Percentiles rank a stretch among this genome's conserved stretches.
These are phyloP conservation scores for honey bee (Apis mellifera) DNA, from an alignment of 1,140 invertebrate species.

Conservation along the genomic window Amel_HAv3.1 CM009935.2:7570001-7570500, in stretches of 20 bases:
- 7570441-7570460: conserved; percentile 4
- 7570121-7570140: not conserved
- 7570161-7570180: conserved; percentile 10
- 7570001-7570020: conserved; percentile 32
- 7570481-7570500: not conserved
- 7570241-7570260: no score
- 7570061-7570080: conserved; percentile 26
- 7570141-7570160: not conserved
- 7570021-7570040: conserved; percentile 34
- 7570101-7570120: conserved; percentile 28
- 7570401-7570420: not conserved
- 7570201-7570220: not conserved
- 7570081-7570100: conserved; percentile 48
- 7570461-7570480: not conserved
- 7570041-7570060: conserved; percentile 44
- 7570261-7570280: no score
- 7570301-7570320: no score
- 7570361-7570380: no score
- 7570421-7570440: not conserved
- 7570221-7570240: not conserved
- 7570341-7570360: no score
- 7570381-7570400: no score
- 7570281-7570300: no score
- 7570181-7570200: not conserved
- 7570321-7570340: no score